Conservation (phyloP, 2,113 vertebrate species). For the Limanda limanda region DNA sequence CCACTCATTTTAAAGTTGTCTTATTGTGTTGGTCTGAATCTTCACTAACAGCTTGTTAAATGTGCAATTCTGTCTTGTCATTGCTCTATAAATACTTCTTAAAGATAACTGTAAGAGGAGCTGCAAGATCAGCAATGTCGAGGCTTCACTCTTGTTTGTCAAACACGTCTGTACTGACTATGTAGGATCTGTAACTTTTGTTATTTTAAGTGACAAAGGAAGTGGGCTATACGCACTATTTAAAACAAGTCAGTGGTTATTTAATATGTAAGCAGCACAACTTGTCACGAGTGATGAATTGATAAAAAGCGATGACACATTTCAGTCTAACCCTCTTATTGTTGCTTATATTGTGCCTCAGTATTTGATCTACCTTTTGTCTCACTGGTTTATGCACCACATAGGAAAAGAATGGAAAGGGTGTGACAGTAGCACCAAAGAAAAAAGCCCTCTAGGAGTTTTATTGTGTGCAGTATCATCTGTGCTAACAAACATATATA, state of each 20-base stretch:
- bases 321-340: constrained; percentile 18
- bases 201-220: background rate
- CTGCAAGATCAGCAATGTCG: background rate
- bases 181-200: background rate
- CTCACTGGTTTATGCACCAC: constrained; percentile 13
- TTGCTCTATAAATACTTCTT: background rate
- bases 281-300: constrained; percentile 17
- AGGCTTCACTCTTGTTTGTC: background rate
- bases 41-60: background rate
- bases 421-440: constrained; percentile 12
- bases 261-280: constrained; percentile 8
- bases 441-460: constrained; percentile 10
- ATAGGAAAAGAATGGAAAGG: constrained; percentile 24
- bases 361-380: constrained; percentile 45
- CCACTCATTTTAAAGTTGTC: background rate
- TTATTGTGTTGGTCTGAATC: background rate
- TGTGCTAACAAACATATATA: background rate
- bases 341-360: constrained; percentile 11
- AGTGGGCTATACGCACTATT: background rate
- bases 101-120: background rate
- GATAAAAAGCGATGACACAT: constrained; percentile 33
- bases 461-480: background rate
- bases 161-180: background rate
- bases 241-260: background rate
- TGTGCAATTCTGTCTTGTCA: background rate